phyloP scores from a whole-genome alignment of 2,113 vertebrate genomes.

The Phasianus colchicus region DNA sequence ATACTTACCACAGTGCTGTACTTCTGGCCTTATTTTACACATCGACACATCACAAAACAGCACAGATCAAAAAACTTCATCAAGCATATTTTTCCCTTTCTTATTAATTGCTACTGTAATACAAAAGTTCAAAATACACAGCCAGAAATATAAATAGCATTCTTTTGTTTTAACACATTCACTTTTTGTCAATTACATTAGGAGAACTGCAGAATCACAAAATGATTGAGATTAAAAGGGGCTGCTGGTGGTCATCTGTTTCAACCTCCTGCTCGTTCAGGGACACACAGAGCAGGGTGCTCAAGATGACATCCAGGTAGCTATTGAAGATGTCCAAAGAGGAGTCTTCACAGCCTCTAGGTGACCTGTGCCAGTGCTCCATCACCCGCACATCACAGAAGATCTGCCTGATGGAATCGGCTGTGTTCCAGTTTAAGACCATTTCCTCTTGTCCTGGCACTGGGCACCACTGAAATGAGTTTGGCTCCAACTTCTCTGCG shows the following conservation, averaged over 20 bases:
- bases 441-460: not conserved
- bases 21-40: not conserved
- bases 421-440: not conserved
- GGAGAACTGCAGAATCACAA: not conserved
- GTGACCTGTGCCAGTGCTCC: not conserved
- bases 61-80: not conserved
- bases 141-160: not conserved
- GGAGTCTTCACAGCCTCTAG: not conserved
- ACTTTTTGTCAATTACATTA: not conserved
- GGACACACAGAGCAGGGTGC: not conserved
- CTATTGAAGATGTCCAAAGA: not conserved
- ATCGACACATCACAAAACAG: not conserved
- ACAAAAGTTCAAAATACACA: not conserved
- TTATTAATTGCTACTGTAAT: not conserved
- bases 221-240: not conserved
- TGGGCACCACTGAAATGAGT: not conserved
- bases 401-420: not conserved
- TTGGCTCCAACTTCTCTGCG: not conserved
- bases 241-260: not conserved
- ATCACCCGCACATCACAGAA: not conserved
- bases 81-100: not conserved
- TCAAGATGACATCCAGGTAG: not conserved
- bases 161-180: not conserved
- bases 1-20: not conserved
- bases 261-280: not conserved